Conservation (phyloP, 1,140 invertebrate species). For the Lordiphosa mommai region DNA sequence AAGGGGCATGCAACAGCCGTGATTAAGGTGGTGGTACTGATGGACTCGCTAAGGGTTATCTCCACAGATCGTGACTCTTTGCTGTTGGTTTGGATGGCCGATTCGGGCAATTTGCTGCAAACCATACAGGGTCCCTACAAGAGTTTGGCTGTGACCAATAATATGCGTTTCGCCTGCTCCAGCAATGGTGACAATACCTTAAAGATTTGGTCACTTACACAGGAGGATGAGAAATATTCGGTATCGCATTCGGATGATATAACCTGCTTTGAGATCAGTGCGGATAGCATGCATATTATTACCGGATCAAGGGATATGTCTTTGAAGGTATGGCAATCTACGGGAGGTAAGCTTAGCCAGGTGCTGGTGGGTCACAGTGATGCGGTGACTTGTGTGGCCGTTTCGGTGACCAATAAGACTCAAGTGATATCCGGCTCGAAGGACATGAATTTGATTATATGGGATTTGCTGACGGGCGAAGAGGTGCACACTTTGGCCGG, state of each 20-base stretch:
- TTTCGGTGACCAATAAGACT: conserved; percentile 87
- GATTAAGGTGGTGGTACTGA: conserved; percentile 86
- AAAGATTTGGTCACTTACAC: conserved; percentile 87
- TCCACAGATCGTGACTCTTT: conserved; percentile 87
- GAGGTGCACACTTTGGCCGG: conserved; percentile 89
- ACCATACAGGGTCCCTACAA: conserved; percentile 84
- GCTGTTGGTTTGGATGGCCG: conserved; percentile 90
- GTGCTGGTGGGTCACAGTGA: conserved; percentile 91
- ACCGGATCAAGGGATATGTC: conserved; percentile 93
- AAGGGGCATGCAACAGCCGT: conserved; percentile 87
- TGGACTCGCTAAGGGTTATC: conserved; percentile 88
- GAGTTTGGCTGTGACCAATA: conserved; percentile 86
- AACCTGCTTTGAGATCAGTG: conserved; percentile 89
- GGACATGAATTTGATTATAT: conserved; percentile 91
- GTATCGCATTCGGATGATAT: conserved; percentile 91
- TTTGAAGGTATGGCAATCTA: conserved; percentile 92
- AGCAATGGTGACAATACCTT: conserved; percentile 86
- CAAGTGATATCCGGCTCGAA: conserved; percentile 90
- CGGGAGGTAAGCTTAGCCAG: conserved; percentile 91
- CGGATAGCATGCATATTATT: conserved; percentile 89
- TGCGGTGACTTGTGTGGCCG: conserved; percentile 90
- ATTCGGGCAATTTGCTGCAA: conserved; percentile 87
- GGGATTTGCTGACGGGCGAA: conserved; percentile 91
- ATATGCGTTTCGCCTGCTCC: conserved; percentile 89
- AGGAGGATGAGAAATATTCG: conserved; percentile 87